Evolutionary conservation across 2,113 vertebrate species (phyloP).

Genomic region (Bubo scandiacus): DNA sequence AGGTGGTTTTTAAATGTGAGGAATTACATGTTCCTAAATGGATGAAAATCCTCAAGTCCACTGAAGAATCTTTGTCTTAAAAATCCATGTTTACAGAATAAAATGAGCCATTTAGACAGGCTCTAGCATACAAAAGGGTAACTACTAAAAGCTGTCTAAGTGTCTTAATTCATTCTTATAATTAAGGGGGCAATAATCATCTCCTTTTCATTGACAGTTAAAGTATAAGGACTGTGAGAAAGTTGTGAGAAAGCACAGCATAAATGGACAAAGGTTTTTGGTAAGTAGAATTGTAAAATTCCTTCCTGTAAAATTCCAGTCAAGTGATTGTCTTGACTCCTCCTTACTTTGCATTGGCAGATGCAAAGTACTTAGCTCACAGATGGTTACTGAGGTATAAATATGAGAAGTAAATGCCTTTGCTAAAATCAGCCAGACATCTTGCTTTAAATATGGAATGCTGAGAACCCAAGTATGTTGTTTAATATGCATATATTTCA

Average conservation of each 20-base stretch:
- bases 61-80: not conserved
- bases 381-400: not conserved
- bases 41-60: not conserved
- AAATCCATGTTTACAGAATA: not conserved
- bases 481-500: not conserved
- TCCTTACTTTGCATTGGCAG: not conserved
- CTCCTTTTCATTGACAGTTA: constrained; percentile 70
- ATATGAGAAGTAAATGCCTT: not conserved
- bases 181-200: not conserved
- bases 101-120: not conserved
- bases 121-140: not conserved
- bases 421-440: not conserved
- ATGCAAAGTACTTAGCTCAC: not conserved
- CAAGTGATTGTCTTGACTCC: not conserved
- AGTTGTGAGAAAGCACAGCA: constrained; percentile 80
- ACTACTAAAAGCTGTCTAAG: not conserved
- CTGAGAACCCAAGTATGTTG: not conserved
- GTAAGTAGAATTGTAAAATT: constrained; percentile 74
- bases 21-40: not conserved
- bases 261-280: constrained; percentile 88
- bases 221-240: constrained; percentile 89
- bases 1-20: not conserved
- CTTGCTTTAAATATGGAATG: not conserved
- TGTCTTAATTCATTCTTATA: not conserved
- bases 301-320: not conserved